phyloP scores from a whole-genome alignment of 2,113 vertebrate genomes.

The Calyptommatus sinebrachiatus region DNA sequence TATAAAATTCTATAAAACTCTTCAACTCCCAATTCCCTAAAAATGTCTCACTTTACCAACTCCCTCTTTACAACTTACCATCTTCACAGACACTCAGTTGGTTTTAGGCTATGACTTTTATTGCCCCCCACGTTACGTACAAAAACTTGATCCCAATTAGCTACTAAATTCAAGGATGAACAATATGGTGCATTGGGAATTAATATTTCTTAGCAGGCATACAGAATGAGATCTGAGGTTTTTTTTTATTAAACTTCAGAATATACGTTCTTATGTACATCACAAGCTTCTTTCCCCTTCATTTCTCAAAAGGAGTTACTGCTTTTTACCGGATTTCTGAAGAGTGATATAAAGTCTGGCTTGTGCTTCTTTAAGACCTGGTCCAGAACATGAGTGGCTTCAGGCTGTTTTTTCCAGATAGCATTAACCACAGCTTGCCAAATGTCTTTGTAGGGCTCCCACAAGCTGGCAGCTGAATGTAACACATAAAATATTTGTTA shows the following conservation, averaged over 20 bases:
- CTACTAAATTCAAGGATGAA: background rate
- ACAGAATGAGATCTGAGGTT: background rate
- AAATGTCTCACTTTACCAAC: no score
- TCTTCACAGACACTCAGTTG: no score
- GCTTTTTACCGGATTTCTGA: conserved; percentile 90
- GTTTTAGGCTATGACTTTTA: no score
- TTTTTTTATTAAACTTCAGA: no score
- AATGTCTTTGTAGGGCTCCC: conserved; percentile 94
- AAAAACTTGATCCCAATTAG: no score
- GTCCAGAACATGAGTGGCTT: conserved; percentile 89
- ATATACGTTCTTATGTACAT: no score
- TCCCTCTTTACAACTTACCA: no score
- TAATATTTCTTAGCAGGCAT: no score
- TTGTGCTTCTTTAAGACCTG: conserved; percentile 95
- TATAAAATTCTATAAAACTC: no score
- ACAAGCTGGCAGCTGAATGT: conserved; percentile 88
- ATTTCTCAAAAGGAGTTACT: conserved; percentile 8
- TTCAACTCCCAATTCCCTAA: no score
- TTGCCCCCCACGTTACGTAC: no score
- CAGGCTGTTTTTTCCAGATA: conserved; percentile 85
- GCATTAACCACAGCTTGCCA: conserved; percentile 91
- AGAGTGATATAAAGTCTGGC: conserved; percentile 90
- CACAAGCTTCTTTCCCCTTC: background rate
- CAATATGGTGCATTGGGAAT: background rate
- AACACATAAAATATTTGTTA: conserved; percentile 34